Conservation (phyloP, 2,797 vertebrate genomes). For the Ptychobarbus kaznakovi region DNA sequence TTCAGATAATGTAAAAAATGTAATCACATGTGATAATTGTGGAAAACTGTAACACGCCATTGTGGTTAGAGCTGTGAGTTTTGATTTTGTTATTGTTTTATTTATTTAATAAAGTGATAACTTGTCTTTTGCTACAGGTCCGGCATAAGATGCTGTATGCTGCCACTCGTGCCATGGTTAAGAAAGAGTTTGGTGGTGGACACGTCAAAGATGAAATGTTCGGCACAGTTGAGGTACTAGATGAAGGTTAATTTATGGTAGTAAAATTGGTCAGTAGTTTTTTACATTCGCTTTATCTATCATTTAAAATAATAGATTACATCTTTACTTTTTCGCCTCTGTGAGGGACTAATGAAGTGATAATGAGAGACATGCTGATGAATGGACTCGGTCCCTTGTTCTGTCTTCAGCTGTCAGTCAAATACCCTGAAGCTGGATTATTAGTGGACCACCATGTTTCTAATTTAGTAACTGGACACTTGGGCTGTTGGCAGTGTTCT, state of each 20-base stretch:
- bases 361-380: constrained; percentile 4
- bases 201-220: constrained; percentile 97
- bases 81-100: not conserved
- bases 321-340: not conserved
- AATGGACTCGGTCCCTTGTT: not conserved
- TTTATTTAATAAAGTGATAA: not conserved
- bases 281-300: not conserved
- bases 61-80: not conserved
- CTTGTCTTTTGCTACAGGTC: constrained; percentile 77
- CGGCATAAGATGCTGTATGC: constrained; percentile 98
- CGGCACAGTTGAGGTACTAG: constrained; percentile 89
- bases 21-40: not conserved
- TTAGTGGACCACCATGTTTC: constrained; percentile 33
- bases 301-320: not conserved
- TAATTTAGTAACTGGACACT: constrained; percentile 28
- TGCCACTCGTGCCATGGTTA: constrained; percentile 95
- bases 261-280: not conserved
- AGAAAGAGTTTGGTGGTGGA: constrained; percentile 97
- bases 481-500: constrained; percentile 38
- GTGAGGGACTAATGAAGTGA: not conserved
- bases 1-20: not conserved
- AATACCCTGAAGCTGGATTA: constrained; percentile 10
- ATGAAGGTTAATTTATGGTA: not conserved
- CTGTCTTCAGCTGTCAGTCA: constrained; percentile 7
- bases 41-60: not conserved